Conservation (phyloP, 2,888 invertebrate genomes). For the Tenthredo scrophulariae region DNA sequence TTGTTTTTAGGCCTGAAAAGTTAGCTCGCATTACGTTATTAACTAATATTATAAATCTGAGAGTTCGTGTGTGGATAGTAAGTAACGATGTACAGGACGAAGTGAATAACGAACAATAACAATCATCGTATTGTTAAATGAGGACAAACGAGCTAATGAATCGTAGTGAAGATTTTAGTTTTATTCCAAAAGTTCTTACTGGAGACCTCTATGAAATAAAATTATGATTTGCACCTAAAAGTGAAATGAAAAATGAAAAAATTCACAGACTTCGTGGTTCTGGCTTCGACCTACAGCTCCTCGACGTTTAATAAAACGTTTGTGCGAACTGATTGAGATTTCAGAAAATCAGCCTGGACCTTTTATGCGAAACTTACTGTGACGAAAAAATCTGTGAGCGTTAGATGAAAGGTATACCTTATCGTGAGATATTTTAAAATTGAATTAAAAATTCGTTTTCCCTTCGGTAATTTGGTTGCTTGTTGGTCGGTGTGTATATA, state of each 20-base stretch:
- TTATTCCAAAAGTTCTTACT: too few relatives aligned
- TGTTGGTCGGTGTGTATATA: neutral
- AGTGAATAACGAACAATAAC: neutral
- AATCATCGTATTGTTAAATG: neutral
- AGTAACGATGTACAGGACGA: neutral
- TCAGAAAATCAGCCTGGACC: too few relatives aligned
- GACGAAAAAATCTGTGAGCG: neutral
- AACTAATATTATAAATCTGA: neutral
- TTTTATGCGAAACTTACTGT: neutral
- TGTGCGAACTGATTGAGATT: too few relatives aligned
- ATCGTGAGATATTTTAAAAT: neutral
- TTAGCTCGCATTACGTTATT: neutral
- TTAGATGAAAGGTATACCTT: neutral
- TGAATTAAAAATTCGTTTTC: slow-evolving; percentile 1
- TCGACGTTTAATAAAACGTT: too few relatives aligned
- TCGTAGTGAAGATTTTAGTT: too few relatives aligned
- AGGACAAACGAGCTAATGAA: neutral
- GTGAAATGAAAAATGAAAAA: too few relatives aligned
- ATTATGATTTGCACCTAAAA: too few relatives aligned
- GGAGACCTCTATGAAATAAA: too few relatives aligned
- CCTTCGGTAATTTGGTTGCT: slow-evolving; percentile 2
- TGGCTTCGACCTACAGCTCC: too few relatives aligned
- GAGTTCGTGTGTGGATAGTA: neutral
- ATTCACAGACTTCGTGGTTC: too few relatives aligned
- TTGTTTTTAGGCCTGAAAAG: slow-evolving; percentile 29